Conservation (phyloP, 2,113 vertebrate genomes). For the Peromyscus maniculatus region DNA sequence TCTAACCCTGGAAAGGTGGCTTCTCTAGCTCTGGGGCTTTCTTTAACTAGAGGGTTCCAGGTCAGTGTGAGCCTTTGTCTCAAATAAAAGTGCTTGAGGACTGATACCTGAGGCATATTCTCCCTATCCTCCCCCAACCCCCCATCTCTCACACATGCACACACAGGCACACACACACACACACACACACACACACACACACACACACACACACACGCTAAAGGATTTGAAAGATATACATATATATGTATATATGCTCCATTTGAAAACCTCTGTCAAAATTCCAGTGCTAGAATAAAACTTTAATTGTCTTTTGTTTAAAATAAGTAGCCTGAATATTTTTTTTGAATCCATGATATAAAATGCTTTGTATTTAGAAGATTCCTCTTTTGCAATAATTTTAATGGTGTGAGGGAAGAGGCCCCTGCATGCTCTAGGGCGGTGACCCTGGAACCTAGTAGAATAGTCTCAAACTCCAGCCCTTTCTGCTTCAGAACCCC, state of each 20-base stretch:
- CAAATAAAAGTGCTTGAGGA: background rate
- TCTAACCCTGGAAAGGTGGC: background rate
- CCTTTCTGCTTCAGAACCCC: background rate
- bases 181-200: background rate
- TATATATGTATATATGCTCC: background rate
- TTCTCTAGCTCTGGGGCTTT: background rate
- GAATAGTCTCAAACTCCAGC: background rate
- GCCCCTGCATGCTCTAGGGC: background rate
- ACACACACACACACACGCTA: accelerated
- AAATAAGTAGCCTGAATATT: background rate
- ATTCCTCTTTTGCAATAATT: background rate
- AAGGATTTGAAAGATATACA: background rate
- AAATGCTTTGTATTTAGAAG: background rate
- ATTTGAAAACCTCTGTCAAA: slow-evolving; percentile 26
- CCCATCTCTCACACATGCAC: background rate
- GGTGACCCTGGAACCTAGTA: background rate
- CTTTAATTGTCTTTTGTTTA: background rate
- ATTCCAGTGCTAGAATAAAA: background rate
- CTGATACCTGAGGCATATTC: background rate
- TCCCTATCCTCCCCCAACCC: background rate
- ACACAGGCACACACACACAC: background rate
- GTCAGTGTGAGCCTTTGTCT: background rate
- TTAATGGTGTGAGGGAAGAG: background rate
- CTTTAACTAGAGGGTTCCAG: background rate
- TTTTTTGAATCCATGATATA: background rate